These are phyloP conservation scores for Stenolophus ochropezus DNA, from an alignment of 2,888 invertebrate species.

Conservation along the genomic window DNA sequence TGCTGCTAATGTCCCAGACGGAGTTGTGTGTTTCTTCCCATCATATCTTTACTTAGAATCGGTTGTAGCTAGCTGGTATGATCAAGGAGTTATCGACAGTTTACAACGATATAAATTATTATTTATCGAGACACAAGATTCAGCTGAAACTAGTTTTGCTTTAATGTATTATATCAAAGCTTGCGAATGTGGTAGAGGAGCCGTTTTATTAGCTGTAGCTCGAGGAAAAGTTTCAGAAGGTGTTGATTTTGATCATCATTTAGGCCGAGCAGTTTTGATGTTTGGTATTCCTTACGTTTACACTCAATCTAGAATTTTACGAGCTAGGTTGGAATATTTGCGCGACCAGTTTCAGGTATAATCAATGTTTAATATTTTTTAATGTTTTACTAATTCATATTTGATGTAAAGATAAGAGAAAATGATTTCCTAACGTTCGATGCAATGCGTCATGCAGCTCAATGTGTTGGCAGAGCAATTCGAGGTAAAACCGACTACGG, in stretches of 20 bases:
- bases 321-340: slow-evolving; percentile 96
- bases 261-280: slow-evolving; percentile 98
- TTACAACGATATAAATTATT: slow-evolving; percentile 95
- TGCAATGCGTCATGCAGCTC: slow-evolving; percentile 99
- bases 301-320: slow-evolving; percentile 96
- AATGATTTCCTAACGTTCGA: slow-evolving; percentile 99
- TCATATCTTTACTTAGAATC: slow-evolving; percentile 98
- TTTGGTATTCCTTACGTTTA: slow-evolving; percentile 99
- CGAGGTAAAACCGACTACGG: slow-evolving; percentile 99
- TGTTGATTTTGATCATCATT: slow-evolving; percentile 98
- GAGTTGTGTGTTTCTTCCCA: slow-evolving; percentile 99
- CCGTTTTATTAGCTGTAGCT: slow-evolving; percentile 97
- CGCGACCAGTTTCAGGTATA: slow-evolving; percentile 92
- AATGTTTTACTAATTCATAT: background rate
- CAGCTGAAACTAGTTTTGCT: slow-evolving; percentile 97
- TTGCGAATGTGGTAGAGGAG: slow-evolving; percentile 99
- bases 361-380: no score
- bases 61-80: slow-evolving; percentile 97
- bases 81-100: slow-evolving; percentile 97
- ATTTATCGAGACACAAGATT: slow-evolving; percentile 99
- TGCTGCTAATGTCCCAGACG: slow-evolving; percentile 90
- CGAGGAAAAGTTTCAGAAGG: slow-evolving; percentile 99
- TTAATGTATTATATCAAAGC: slow-evolving; percentile 98
- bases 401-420: slow-evolving; percentile 86
- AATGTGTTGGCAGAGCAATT: slow-evolving; percentile 97